A percentile compares a stretch with the other conserved stretches of the same genome.
phyloP scores from a whole-genome alignment of 2,113 vertebrate genomes.

The Phalacrocorax carbo region DNA sequence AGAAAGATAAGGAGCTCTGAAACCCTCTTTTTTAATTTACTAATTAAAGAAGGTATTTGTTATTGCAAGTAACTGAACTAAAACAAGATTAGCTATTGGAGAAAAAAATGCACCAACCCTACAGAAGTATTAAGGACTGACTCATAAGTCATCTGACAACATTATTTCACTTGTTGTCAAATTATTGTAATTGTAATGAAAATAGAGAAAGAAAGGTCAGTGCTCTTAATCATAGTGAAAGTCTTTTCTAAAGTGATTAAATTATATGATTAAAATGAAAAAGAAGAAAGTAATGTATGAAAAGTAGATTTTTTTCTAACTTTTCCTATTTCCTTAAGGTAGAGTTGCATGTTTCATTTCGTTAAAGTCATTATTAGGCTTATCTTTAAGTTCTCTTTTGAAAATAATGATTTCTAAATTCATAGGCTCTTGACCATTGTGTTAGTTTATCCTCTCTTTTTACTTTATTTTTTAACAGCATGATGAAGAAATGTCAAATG shows the following conservation, averaged over 20 bases:
- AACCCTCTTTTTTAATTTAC: slow-evolving; percentile 65
- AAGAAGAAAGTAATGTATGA: background rate
- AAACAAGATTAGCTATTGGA: slow-evolving; percentile 64
- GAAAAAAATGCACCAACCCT: slow-evolving; percentile 2
- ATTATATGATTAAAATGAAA: background rate
- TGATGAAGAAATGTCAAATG: background rate
- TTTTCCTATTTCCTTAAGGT: background rate
- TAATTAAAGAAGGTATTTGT: slow-evolving; percentile 68
- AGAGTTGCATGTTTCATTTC: background rate
- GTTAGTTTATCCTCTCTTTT: background rate
- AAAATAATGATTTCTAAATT: background rate
- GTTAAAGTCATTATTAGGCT: background rate
- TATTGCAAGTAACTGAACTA: slow-evolving; percentile 44
- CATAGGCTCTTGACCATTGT: background rate
- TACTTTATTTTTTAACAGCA: background rate
- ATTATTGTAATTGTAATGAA: slow-evolving; percentile 39
- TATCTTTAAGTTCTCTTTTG: background rate
- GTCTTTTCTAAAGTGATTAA: background rate
- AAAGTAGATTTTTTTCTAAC: background rate
- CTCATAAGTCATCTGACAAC: slow-evolving; percentile 35
- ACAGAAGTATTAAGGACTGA: slow-evolving; percentile 44
- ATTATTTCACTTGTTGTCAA: slow-evolving; percentile 50
- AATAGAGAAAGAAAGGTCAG: background rate
- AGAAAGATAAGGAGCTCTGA: slow-evolving; percentile 66
- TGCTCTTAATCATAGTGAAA: background rate